These are phyloP conservation scores for Psophia crepitans DNA, from an alignment of 2,113 vertebrate species.

Conservation along the genomic window DNA sequence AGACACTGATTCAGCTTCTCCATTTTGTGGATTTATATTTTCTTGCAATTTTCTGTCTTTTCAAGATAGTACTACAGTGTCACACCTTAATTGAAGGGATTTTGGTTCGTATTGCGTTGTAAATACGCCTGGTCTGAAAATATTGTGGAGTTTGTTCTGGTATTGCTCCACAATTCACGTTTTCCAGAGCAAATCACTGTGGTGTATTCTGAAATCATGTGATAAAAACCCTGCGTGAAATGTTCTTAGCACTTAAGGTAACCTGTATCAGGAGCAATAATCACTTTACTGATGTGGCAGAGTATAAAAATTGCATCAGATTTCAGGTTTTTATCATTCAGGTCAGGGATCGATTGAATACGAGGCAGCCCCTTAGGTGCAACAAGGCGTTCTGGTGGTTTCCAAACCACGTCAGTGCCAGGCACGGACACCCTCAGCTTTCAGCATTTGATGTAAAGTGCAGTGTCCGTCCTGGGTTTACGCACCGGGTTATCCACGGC, in stretches of 20 bases:
- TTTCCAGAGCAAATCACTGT: background rate
- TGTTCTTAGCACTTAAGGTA: background rate
- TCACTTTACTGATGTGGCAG: background rate
- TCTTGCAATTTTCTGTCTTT: background rate
- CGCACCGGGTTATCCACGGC: rapidly evolving
- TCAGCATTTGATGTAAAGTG: background rate
- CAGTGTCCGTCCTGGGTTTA: background rate
- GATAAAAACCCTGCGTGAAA: background rate
- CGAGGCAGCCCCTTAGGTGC: background rate
- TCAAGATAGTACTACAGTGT: background rate
- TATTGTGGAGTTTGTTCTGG: background rate
- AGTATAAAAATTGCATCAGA: background rate
- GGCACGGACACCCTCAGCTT: background rate
- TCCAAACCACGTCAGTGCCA: background rate
- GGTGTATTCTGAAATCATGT: background rate
- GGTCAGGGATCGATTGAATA: background rate
- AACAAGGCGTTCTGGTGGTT: background rate
- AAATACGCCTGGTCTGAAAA: background rate
- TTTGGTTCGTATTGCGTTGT: background rate
- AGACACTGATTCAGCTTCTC: background rate
- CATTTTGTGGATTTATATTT: background rate
- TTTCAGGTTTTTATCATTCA: background rate
- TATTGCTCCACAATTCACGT: background rate
- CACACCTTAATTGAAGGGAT: background rate
- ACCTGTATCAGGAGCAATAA: background rate